A percentile compares a stretch with the other conserved stretches of the same genome.
Conservation (phyloP, 35 echinoderm and acorn worm genomes). For the Lytechinus variegatus region DNA sequence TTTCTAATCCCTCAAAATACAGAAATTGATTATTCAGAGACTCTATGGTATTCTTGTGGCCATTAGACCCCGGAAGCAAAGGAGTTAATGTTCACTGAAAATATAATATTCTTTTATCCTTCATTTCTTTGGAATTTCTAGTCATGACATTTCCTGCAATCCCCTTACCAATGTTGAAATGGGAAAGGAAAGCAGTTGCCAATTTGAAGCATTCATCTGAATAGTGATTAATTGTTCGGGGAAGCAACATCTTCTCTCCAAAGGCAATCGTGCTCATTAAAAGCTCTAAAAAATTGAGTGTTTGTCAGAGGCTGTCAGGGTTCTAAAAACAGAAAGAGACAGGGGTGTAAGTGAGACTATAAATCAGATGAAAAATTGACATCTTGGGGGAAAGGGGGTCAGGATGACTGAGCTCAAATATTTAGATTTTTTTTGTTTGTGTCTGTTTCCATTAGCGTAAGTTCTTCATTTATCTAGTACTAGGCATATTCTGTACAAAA, state of each 20-base stretch:
- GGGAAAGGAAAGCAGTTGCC: neutral
- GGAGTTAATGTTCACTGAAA: no score
- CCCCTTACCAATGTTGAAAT: neutral
- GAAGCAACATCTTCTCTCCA: neutral
- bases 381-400: neutral
- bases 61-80: no score
- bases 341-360: neutral
- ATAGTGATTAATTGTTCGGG: neutral
- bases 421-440: neutral
- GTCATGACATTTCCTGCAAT: no score
- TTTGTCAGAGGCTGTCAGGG: conserved; percentile 26
- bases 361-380: conserved; percentile 25
- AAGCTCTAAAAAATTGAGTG: conserved; percentile 38
- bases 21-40: no score
- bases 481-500: no score
- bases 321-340: conserved; percentile 6
- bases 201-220: neutral
- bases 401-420: neutral
- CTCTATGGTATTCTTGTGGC: no score
- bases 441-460: neutral
- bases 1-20: no score
- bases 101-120: no score
- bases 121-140: no score
- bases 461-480: no score
- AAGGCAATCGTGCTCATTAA: conserved; percentile 7